Evolutionary conservation across 2,113 vertebrate genomes (phyloP), one percentile per base, ranked within the genome.

Genomic region (Peromyscus leucopus): DNA sequence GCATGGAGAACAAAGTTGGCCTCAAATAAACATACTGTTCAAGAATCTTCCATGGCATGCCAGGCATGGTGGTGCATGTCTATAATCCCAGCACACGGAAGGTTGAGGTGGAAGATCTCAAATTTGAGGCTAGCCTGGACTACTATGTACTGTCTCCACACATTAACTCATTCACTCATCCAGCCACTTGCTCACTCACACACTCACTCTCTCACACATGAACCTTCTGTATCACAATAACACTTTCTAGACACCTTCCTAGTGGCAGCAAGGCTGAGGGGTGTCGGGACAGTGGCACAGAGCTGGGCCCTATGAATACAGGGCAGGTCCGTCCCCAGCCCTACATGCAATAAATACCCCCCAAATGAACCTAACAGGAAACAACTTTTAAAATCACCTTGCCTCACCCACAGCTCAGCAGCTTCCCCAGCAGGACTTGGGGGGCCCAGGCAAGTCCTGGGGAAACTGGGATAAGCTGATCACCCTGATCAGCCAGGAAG

Each of bases 251-350:
- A 59, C 42, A 5, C 21, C 48, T 71, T 87, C 74, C 46, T 12
- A 4, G 12, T 4, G 10, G 16, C 10, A 46, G 42, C 15, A 67
- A 48, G 28, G 36, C 7, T 59, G 89, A 63, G 10, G 59, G 24
- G 31, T n/a, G 11, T 59, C 28, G 13, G 65, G 48, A 75, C 10
- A 33, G 24, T 2, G 12, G 33, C 28, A 9, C 10, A 2, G 74
- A 42, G 57, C 65, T 39, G 42, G 46, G 31, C n/a, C 24, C 28
- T 63, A 15, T 17, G n/a, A 28, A 51, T 42, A n/a, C 57, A 65
- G 22, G 1, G 17, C 2, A 61, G 36, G 16, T 0, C 39, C 26
- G 21, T 9, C 74, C 63, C 46, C 3, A 2, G 39, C 4, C 1
- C n/a, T 67, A 24, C 5, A 31, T 31, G 51, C 16, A 51, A 5